phyloP scores from a whole-genome alignment of 1,140 invertebrate species.

The Leguminivora glycinivorella region DNA sequence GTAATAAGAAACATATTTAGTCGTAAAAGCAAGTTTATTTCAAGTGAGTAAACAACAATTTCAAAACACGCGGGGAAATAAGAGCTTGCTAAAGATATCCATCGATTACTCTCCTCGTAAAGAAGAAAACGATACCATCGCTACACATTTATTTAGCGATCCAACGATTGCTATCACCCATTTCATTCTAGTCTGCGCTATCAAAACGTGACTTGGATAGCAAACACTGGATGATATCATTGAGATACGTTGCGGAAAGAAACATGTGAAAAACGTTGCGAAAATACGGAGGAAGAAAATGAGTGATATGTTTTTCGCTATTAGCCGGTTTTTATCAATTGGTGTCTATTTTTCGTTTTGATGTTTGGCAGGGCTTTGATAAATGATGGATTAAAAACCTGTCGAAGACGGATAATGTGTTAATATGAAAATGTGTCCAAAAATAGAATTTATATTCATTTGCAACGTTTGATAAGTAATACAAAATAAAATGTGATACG shows the following conservation, averaged over 20 bases:
- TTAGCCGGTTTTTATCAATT: slow-evolving; percentile 21
- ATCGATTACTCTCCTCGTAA: slow-evolving; percentile 14
- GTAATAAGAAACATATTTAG: not conserved
- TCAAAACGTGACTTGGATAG: slow-evolving; percentile 2
- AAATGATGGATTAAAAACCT: not conserved
- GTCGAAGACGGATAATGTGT: not conserved
- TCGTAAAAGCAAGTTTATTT: not conserved
- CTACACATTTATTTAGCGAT: slow-evolving; percentile 18
- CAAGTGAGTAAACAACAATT: not conserved
- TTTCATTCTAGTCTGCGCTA: not conserved
- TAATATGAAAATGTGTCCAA: not conserved
- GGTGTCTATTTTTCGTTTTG: slow-evolving; percentile 10
- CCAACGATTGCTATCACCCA: slow-evolving; percentile 6
- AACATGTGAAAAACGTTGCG: slow-evolving; percentile 3
- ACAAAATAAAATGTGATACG: too few relatives aligned
- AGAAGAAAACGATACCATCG: slow-evolving; percentile 7
- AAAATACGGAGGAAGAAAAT: slow-evolving; percentile 5
- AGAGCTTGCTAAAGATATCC: not conserved
- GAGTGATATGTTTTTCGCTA: slow-evolving; percentile 18
- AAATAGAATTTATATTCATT: not conserved
- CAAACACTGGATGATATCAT: not conserved
- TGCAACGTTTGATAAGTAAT: too few relatives aligned
- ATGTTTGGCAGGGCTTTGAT: not conserved
- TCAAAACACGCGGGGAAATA: not conserved
- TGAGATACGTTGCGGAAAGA: not conserved